Base-by-base conservation (phyloP, 2,888 invertebrate species). In the Melangyna quadrimaculata region DNA sequence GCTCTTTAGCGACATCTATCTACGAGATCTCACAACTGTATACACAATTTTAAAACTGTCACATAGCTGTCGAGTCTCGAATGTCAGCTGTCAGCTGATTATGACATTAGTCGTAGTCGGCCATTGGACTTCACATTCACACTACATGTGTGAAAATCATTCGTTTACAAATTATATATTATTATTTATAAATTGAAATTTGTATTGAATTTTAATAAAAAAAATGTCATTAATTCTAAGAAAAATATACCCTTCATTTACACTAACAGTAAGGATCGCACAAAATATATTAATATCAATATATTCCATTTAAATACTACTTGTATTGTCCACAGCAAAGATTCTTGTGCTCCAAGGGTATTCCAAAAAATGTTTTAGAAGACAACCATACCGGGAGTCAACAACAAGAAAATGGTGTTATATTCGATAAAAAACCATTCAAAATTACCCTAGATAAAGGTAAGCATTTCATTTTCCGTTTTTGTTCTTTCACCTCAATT, bases 381-480 rank as follows among this genome's bases (percentile, higher is more conserved):
- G 91, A 94, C 10, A 89, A 94, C 24, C 95, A 95, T 89, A 93
- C 95, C 0, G 94, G 95, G 0, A 91, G 93, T 78, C 65, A 90
- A n/a, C 97, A 97, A 91, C 88, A 91, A 14, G 94, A 93, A 5
- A 96, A 95, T 92, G 98, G 98, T 9, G 91, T 93, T 43, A 94
- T 97, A 48, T 98, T 96, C 91, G 98, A 98, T 89, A 97, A 95
- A 90, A 97, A 97, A 90, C 98, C 99, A 0, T 97, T 98, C 88
- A 96, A 95, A 91, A 91, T 97, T 37, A 92, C 91, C 1, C 93
- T 97, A 53, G 94, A 96, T 90, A 94, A 94, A 82, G 96, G 95
- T 91, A 92, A 91, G 89, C 84, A 27, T 27, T 14, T 0, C 2
- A 27, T n/a, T n/a, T n/a, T n/a, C n/a, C n/a, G n/a, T n/a, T n/a